phyloP scores from a whole-genome alignment of 2,888 invertebrate genomes.

The Agrenia bidenticulata region DNA sequence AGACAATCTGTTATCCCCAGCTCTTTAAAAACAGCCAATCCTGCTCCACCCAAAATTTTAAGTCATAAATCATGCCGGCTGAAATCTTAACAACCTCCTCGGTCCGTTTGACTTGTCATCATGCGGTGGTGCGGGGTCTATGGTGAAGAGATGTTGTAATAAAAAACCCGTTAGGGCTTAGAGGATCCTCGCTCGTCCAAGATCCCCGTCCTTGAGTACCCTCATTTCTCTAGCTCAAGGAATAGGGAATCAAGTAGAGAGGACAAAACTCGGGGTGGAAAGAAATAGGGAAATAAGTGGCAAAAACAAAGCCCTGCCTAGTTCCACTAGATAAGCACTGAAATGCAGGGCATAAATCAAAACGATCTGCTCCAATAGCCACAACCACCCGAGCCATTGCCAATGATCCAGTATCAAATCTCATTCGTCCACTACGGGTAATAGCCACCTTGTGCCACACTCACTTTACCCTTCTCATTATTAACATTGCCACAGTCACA shows the following conservation, averaged over 20 bases:
- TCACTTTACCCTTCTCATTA: too few relatives aligned
- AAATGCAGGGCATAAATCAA: slow-evolving; percentile 22
- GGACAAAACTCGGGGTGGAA: not conserved
- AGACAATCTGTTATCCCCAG: slow-evolving; percentile 18
- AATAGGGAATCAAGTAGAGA: not conserved
- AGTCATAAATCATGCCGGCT: slow-evolving; percentile 15
- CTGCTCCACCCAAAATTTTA: slow-evolving; percentile 14
- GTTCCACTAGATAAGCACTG: slow-evolving; percentile 6
- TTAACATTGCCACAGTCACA: too few relatives aligned
- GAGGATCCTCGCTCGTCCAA: not conserved
- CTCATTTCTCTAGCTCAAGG: slow-evolving; percentile 11
- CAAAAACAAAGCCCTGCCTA: slow-evolving; percentile 13
- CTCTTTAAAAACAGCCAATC: slow-evolving; percentile 10
- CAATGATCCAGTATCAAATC: too few relatives aligned
- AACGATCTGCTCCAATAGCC: slow-evolving; percentile 20
- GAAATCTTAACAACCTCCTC: slow-evolving; percentile 13
- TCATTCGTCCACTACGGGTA: too few relatives aligned
- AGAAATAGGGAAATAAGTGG: slow-evolving; percentile 15
- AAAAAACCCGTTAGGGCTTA: slow-evolving; percentile 6
- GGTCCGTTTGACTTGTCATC: slow-evolving; percentile 24
- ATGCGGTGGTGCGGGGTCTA: not conserved
- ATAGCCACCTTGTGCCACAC: too few relatives aligned
- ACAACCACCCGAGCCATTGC: too few relatives aligned
- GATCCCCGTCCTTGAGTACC: slow-evolving; percentile 7
- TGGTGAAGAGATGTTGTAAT: not conserved